phyloP scores from a whole-genome alignment of 2,113 vertebrate genomes.

The Seriola aureovittata region DNA sequence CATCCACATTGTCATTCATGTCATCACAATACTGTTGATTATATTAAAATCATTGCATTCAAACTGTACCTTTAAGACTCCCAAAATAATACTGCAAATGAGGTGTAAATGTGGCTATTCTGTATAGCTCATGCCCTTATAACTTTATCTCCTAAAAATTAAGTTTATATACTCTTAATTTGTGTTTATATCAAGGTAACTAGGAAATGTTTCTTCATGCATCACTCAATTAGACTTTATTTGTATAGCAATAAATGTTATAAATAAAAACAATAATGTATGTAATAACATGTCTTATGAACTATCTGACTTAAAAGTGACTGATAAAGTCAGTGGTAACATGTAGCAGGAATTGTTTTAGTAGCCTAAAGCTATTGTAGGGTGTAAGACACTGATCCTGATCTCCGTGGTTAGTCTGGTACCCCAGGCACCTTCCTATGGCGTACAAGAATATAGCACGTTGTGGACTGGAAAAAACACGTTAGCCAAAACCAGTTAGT shows the following conservation, averaged over 20 bases:
- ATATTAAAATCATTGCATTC: background rate
- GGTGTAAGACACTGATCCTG: background rate
- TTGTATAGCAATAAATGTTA: too few relatives aligned
- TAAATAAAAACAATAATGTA: too few relatives aligned
- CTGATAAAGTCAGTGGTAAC: too few relatives aligned
- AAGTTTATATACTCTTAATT: background rate
- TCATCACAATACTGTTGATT: background rate
- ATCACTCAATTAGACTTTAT: too few relatives aligned
- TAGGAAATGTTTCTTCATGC: too few relatives aligned
- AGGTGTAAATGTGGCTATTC: background rate
- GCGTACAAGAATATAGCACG: background rate
- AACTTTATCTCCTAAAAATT: background rate
- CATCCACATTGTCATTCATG: too few relatives aligned
- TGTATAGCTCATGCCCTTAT: background rate
- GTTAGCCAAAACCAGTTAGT: background rate
- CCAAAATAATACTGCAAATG: background rate
- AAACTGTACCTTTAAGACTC: background rate
- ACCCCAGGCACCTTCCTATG: too few relatives aligned
- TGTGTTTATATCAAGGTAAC: too few relatives aligned
- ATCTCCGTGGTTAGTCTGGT: too few relatives aligned
- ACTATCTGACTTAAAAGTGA: too few relatives aligned
- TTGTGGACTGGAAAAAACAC: background rate
- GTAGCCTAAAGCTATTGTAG: too few relatives aligned
- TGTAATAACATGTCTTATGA: too few relatives aligned
- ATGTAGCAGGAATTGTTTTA: background rate